Conservation (phyloP, 2,797 vertebrate genomes). For the Synaphobranchus kaupii region DNA sequence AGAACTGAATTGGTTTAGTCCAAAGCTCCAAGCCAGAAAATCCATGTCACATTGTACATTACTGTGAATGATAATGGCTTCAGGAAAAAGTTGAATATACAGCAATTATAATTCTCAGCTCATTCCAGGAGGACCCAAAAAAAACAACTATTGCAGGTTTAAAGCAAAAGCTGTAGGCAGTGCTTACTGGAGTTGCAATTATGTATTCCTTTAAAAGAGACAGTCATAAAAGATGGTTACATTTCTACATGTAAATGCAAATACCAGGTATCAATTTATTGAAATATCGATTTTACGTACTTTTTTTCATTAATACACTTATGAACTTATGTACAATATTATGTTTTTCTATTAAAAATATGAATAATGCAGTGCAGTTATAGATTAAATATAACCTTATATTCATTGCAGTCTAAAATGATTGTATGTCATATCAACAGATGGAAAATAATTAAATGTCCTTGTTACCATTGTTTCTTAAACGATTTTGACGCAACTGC, state of each 20-base stretch:
- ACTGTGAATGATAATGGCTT: background rate
- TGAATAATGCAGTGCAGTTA: no score
- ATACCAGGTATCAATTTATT: background rate
- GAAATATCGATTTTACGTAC: background rate
- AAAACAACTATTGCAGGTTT: background rate
- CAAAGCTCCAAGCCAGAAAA: background rate
- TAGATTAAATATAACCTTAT: no score
- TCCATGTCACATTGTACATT: background rate
- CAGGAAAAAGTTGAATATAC: background rate
- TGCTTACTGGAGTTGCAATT: background rate
- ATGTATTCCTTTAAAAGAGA: background rate
- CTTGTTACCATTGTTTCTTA: background rate
- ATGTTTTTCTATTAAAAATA: no score
- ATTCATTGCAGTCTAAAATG: background rate
- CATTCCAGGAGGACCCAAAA: background rate
- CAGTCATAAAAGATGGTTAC: no score
- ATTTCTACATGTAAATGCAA: no score
- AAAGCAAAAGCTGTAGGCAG: background rate
- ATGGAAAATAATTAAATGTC: background rate
- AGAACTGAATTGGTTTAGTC: background rate
- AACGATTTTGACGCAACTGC: background rate
- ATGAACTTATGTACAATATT: no score
- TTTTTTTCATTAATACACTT: no score
- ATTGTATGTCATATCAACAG: background rate
- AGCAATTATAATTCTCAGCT: background rate